A percentile compares a stretch with the other conserved stretches of the same genome.
Evolutionary conservation across 1,140 invertebrate genomes (phyloP).

Genomic region (Tetragnatha versicolor): DNA sequence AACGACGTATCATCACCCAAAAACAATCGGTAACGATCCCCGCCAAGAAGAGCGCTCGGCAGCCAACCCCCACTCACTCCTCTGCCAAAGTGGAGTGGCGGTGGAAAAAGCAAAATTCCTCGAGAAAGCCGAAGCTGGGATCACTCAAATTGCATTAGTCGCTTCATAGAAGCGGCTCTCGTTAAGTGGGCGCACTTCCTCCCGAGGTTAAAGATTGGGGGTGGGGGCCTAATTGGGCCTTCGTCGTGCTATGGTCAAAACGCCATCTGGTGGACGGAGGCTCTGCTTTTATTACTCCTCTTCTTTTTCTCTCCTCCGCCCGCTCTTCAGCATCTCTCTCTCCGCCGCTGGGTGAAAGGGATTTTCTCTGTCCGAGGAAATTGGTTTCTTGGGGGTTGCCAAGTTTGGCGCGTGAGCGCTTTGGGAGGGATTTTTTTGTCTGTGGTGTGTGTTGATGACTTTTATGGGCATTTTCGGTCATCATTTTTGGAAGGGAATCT

Average conservation of each 20-base stretch:
- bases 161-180: constrained; percentile 52
- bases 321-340: constrained; percentile 28
- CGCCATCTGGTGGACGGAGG: constrained; percentile 45
- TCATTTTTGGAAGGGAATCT: not conserved
- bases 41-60: not conserved
- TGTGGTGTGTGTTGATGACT: not conserved
- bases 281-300: constrained; percentile 5
- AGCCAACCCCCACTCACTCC: not conserved
- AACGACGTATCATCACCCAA: not conserved
- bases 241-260: constrained; percentile 44
- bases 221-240: constrained; percentile 49
- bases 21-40: not conserved
- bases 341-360: constrained; percentile 47
- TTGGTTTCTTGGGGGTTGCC: constrained; percentile 27
- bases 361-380: constrained; percentile 46
- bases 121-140: constrained; percentile 45
- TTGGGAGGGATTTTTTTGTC: not conserved
- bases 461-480: not conserved
- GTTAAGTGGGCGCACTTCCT: constrained; percentile 51
- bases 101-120: constrained; percentile 39
- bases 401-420: constrained; percentile 5
- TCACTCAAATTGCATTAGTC: constrained; percentile 55
- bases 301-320: not conserved
- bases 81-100: not conserved
- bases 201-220: constrained; percentile 49